Conservation (phyloP, 2,888 invertebrate species). For the Stenurella melanura region DNA sequence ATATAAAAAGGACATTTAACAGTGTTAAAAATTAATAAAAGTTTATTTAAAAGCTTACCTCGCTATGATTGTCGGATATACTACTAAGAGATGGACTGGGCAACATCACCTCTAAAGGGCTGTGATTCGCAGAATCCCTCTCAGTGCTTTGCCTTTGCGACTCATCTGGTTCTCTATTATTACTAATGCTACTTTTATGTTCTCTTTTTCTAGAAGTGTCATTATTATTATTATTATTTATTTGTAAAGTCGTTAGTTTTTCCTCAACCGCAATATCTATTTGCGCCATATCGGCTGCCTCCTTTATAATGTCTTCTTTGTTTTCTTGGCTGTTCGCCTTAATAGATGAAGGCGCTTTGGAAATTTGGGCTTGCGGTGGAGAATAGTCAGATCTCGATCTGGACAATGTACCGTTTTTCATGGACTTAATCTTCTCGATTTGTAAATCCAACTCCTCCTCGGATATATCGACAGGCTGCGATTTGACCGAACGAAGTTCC, state of each 20-base stretch:
- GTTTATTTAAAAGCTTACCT: conserved; percentile 66
- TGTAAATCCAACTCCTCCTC: conserved; percentile 83
- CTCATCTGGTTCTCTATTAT: conserved; percentile 52
- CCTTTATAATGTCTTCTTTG: conserved; percentile 40
- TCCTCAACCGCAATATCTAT: conserved; percentile 61
- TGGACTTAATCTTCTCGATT: conserved; percentile 78
- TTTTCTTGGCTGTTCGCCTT: conserved; percentile 34
- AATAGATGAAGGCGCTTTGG: conserved; percentile 50
- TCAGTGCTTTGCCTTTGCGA: conserved; percentile 70
- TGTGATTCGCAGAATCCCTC: conserved; percentile 86
- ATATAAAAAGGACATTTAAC: no score
- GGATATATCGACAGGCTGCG: conserved; percentile 78
- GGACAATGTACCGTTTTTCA: conserved; percentile 69
- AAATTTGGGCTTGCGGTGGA: conserved; percentile 26
- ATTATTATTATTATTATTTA: conserved; percentile 45
- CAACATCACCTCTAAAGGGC: conserved; percentile 82
- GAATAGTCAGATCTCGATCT: conserved; percentile 43
- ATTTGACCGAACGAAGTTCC: conserved; percentile 68
- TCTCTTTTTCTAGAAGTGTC: conserved; percentile 38
- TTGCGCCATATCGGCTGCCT: conserved; percentile 54
- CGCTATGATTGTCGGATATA: conserved; percentile 83
- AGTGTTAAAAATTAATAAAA: not conserved
- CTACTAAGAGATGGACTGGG: conserved; percentile 82
- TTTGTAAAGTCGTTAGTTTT: conserved; percentile 56
- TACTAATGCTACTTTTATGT: conserved; percentile 34